These are phyloP conservation scores for Spatulosminthurus flaviceps DNA, from an alignment of 2,888 invertebrate species.

Conservation along the genomic window DNA sequence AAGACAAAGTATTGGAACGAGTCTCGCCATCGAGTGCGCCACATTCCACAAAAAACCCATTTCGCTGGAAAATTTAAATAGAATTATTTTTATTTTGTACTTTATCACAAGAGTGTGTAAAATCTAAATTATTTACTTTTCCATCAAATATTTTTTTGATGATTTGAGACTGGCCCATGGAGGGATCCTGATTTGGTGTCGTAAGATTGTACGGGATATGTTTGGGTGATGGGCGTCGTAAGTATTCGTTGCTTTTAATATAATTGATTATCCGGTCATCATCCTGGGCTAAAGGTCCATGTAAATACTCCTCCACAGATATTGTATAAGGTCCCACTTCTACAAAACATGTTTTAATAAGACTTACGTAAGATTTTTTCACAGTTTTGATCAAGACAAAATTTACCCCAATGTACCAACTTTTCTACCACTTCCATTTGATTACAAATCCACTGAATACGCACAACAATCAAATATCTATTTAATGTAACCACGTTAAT, in stretches of 20 bases:
- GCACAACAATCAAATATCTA: too few species aligned
- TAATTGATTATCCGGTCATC: slow-evolving; percentile 49
- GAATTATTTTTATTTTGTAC: not conserved
- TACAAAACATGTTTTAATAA: too few species aligned
- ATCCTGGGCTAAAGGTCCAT: slow-evolving; percentile 53
- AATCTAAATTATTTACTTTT: not conserved
- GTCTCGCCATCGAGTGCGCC: slow-evolving; percentile 67
- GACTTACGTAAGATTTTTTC: too few species aligned
- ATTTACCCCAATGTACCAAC: too few species aligned
- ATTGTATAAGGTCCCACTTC: too few species aligned
- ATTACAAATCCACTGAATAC: too few species aligned
- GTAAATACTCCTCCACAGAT: too few species aligned
- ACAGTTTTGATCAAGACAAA: too few species aligned
- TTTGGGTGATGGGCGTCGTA: slow-evolving; percentile 48
- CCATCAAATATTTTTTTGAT: slow-evolving; percentile 43
- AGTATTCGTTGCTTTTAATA: slow-evolving; percentile 43
- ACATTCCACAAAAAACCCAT: slow-evolving; percentile 58
- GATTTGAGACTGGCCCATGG: slow-evolving; percentile 63
- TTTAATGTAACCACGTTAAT: too few species aligned
- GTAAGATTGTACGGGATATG: slow-evolving; percentile 56
- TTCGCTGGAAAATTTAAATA: slow-evolving; percentile 38
- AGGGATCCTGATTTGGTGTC: slow-evolving; percentile 49
- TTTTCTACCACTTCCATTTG: too few species aligned
- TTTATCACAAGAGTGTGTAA: not conserved
- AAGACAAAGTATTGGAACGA: slow-evolving; percentile 66